phyloP scores from a whole-genome alignment of 2,888 invertebrate species.

The Eurois occulta region DNA sequence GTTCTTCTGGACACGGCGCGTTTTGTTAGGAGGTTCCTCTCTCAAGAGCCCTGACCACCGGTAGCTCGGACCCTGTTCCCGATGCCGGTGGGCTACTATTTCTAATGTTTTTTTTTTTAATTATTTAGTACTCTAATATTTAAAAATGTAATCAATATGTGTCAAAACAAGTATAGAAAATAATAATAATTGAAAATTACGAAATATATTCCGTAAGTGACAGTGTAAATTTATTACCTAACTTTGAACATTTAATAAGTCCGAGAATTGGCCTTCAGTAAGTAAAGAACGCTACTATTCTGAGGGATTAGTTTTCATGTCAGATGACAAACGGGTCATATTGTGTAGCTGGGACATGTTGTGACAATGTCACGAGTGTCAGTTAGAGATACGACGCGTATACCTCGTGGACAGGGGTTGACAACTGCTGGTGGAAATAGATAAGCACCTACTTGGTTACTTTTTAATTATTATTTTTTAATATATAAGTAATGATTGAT shows the following conservation, averaged over 20 bases:
- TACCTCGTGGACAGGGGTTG: conserved; percentile 15
- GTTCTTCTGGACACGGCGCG: no score
- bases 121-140: no score
- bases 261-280: background rate
- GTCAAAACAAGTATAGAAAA: no score
- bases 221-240: no score
- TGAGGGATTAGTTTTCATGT: conserved; percentile 48
- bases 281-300: background rate
- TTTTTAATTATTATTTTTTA: background rate
- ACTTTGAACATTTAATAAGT: background rate
- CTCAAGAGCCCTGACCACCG: no score
- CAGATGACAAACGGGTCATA: conserved; percentile 54
- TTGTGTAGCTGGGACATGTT: conserved; percentile 31
- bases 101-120: no score
- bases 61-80: no score
- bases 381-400: conserved; percentile 46
- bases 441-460: background rate
- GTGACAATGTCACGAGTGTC: conserved; percentile 53
- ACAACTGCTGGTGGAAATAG: conserved; percentile 12
- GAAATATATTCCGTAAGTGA: no score
- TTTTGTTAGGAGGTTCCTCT: no score
- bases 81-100: no score
- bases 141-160: no score
- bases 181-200: no score
- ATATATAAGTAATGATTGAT: background rate